Evolutionary conservation across 2,113 vertebrate genomes (phyloP).

Genomic region (Murina feae): DNA sequence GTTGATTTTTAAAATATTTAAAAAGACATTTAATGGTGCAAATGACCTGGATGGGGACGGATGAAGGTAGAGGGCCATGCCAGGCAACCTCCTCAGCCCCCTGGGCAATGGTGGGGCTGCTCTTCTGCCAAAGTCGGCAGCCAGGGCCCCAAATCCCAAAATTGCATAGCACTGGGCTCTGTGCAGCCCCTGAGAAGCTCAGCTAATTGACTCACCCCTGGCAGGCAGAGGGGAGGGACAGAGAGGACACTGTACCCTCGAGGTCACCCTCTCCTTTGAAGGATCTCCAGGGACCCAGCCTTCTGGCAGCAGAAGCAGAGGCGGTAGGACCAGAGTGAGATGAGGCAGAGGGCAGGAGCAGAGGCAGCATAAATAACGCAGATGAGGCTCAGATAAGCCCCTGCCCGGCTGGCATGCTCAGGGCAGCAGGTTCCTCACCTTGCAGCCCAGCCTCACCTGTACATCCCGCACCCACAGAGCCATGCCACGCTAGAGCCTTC

Average conservation of each 20-base stretch:
- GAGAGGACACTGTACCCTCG: neutral
- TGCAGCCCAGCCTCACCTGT: neutral
- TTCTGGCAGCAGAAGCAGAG: neutral
- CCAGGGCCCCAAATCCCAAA: neutral
- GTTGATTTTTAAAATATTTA: neutral
- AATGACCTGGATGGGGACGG: neutral
- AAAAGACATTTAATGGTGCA: neutral
- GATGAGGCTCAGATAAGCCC: neutral
- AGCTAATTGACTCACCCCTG: neutral
- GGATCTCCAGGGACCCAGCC: neutral
- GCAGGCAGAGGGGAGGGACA: neutral
- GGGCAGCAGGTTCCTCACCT: neutral
- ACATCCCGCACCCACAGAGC: neutral
- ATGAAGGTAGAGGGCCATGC: neutral
- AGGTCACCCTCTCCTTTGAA: neutral
- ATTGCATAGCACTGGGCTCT: neutral
- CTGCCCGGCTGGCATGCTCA: neutral
- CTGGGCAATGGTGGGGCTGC: fast-evolving
- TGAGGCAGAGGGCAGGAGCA: neutral
- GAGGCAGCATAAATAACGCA: neutral
- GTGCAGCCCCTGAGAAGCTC: neutral
- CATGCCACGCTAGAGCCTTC: too few species aligned
- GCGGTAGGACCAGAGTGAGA: neutral
- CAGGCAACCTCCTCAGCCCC: neutral
- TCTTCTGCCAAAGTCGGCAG: neutral